phyloP scores from a whole-genome alignment of 1,140 invertebrate genomes.

The Tribolium castaneum region DNA sequence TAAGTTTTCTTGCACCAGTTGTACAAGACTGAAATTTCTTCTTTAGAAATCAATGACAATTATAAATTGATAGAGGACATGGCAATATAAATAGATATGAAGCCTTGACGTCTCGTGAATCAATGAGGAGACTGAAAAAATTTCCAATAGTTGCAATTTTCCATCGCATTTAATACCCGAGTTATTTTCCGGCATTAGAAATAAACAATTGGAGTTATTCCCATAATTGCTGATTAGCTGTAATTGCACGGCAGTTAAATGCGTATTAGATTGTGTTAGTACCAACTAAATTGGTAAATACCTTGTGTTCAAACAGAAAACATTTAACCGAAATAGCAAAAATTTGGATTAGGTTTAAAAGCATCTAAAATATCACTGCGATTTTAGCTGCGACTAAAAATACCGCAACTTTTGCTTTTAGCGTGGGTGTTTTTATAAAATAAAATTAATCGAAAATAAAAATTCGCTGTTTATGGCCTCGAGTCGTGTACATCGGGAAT shows the following conservation, averaged over 20 bases:
- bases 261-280: neutral
- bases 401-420: neutral
- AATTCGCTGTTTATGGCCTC: neutral
- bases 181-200: too few relatives aligned
- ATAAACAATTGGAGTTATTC: too few relatives aligned
- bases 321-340: slow-evolving; percentile 1
- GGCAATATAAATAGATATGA: neutral
- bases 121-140: neutral
- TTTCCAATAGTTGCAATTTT: too few relatives aligned
- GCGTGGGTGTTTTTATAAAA: slow-evolving; percentile 6
- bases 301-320: slow-evolving; percentile 1
- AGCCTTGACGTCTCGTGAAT: neutral
- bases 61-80: neutral
- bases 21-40: too few relatives aligned
- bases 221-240: too few relatives aligned
- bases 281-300: neutral
- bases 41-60: neutral
- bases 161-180: too few relatives aligned
- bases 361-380: slow-evolving; percentile 28
- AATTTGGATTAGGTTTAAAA: slow-evolving; percentile 14
- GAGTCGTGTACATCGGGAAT: neutral
- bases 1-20: too few relatives aligned
- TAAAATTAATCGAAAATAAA: neutral
- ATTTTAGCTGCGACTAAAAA: slow-evolving; percentile 9
- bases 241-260: too few relatives aligned